Evolutionary conservation across 1,140 invertebrate genomes (phyloP).

Genomic region (Cephus cinctus): DNA sequence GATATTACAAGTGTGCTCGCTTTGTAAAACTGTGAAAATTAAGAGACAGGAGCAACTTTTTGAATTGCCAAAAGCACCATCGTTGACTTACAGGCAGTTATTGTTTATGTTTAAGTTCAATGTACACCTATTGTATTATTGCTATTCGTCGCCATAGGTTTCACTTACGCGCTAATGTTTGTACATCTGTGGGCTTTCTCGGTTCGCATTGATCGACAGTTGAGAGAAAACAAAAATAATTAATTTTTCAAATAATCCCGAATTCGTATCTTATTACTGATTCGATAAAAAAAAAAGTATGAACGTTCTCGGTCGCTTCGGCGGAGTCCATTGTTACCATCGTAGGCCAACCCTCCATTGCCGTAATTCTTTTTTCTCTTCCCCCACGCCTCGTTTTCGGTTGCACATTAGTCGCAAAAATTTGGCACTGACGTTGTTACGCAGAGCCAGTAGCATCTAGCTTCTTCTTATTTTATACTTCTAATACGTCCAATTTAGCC

Average conservation of each 20-base stretch:
- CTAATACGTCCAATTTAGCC: slow-evolving; percentile 2
- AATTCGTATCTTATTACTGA: background rate
- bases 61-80: no score
- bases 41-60: no score
- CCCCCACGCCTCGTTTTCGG: no score
- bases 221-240: slow-evolving; percentile 14
- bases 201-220: slow-evolving; percentile 22
- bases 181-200: slow-evolving; percentile 39
- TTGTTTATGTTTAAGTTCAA: slow-evolving; percentile 23
- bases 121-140: slow-evolving; percentile 47
- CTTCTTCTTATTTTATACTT: background rate
- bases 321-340: no score
- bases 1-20: no score
- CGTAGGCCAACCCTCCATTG: no score
- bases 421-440: background rate
- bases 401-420: background rate
- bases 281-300: background rate
- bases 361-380: no score
- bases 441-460: background rate
- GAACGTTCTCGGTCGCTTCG: no score
- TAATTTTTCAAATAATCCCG: background rate
- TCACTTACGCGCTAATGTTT: slow-evolving; percentile 42
- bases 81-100: slow-evolving; percentile 11
- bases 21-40: no score
- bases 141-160: slow-evolving; percentile 40